These are phyloP conservation scores for Standfussiana lucernea DNA, from an alignment of 2,888 invertebrate species.

Conservation along the genomic window DNA sequence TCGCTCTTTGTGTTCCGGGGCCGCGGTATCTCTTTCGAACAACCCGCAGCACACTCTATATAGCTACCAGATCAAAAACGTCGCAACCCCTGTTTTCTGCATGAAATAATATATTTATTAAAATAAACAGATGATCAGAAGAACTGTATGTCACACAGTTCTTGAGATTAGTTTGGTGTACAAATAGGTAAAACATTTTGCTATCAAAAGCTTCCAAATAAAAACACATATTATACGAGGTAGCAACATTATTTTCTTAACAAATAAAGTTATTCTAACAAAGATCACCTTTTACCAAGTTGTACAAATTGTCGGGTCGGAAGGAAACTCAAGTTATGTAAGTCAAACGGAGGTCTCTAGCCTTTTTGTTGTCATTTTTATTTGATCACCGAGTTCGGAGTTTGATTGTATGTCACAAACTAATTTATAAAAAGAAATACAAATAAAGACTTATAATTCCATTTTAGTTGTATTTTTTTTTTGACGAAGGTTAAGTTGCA, in stretches of 20 bases:
- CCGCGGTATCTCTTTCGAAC: too few relatives aligned
- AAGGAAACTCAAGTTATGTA: conserved; percentile 58
- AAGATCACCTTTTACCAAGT: conserved; percentile 10
- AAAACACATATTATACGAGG: background rate
- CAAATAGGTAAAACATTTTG: background rate
- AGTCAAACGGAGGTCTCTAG: conserved; percentile 32
- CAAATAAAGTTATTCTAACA: conserved; percentile 29
- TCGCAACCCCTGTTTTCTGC: too few relatives aligned
- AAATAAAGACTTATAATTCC: background rate
- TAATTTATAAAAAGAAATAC: conserved; percentile 4
- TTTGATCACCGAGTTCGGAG: conserved; percentile 53
- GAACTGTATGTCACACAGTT: too few relatives aligned
- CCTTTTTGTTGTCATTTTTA: conserved; percentile 48
- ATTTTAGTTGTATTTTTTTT: background rate
- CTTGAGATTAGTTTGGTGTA: background rate
- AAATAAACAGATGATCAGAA: too few relatives aligned
- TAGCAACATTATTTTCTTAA: conserved; percentile 16
- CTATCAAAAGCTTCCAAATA: background rate
- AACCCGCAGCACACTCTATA: too few relatives aligned
- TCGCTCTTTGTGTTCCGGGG: too few relatives aligned
- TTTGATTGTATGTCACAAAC: conserved; percentile 22
- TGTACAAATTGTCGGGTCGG: conserved; percentile 59
- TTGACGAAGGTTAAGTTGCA: background rate
- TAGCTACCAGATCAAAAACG: too few relatives aligned
- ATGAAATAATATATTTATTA: too few relatives aligned